phyloP scores from a whole-genome alignment of 2,888 invertebrate genomes.

The Pollenia angustigena region DNA sequence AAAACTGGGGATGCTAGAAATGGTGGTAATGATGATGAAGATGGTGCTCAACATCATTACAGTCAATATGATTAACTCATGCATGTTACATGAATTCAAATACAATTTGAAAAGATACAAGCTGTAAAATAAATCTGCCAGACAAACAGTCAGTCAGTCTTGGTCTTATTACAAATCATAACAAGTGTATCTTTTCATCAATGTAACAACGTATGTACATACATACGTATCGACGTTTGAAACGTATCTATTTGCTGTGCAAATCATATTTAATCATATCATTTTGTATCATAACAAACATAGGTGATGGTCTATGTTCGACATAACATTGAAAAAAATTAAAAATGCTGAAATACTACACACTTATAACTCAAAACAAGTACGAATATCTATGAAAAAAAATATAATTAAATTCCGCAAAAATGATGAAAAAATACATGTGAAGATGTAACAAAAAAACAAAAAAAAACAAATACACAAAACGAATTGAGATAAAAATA shows the following conservation, averaged over 20 bases:
- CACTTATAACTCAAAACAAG: conserved; percentile 31
- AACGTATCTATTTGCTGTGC: neutral
- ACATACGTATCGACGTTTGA: neutral
- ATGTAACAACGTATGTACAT: neutral
- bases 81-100: conserved; percentile 49
- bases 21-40: conserved; percentile 1
- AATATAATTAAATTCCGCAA: conserved; percentile 72
- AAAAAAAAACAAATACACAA: neutral
- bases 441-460: conserved; percentile 14
- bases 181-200: conserved; percentile 25
- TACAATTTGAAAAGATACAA: neutral
- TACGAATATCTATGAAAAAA: conserved; percentile 23
- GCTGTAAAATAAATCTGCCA: conserved; percentile 2
- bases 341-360: conserved; percentile 15
- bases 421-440: conserved; percentile 30
- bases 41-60: conserved; percentile 40
- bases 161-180: conserved; percentile 40
- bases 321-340: conserved; percentile 70
- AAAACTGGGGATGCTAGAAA: neutral
- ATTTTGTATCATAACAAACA: conserved; percentile 29
- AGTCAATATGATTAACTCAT: conserved; percentile 55
- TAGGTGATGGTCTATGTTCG: conserved; percentile 64
- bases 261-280: conserved; percentile 52
- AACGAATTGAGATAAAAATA: conserved; percentile 50
- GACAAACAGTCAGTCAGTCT: conserved; percentile 18